Percentiles rank a stretch among this genome's conserved stretches.
phyloP scores from a whole-genome alignment of 2,888 invertebrate species.

The Julus scandinavius region DNA sequence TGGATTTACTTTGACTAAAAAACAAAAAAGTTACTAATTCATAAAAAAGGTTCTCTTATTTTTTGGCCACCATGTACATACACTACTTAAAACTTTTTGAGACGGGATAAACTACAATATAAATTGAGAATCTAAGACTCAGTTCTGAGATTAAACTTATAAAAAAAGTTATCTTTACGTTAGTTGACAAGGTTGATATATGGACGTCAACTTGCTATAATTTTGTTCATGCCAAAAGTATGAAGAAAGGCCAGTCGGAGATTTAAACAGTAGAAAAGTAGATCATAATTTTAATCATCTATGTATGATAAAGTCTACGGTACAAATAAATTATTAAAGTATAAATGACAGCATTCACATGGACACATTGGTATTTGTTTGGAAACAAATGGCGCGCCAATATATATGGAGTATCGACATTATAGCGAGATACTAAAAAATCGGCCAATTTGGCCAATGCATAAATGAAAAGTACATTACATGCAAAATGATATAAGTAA shows the following conservation, averaged over 20 bases:
- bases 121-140: too few relatives aligned
- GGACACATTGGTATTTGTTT: not conserved
- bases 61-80: too few relatives aligned
- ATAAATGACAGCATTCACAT: not conserved
- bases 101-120: too few relatives aligned
- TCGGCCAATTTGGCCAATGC: not conserved
- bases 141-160: too few relatives aligned
- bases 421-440: not conserved
- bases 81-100: too few relatives aligned
- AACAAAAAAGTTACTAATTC: too few relatives aligned
- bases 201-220: too few relatives aligned
- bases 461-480: not conserved
- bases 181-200: too few relatives aligned
- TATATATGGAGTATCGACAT: not conserved
- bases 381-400: not conserved
- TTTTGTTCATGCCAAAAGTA: not conserved
- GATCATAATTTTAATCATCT: constrained; percentile 11
- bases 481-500: not conserved
- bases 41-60: too few relatives aligned
- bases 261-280: constrained; percentile 35
- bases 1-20: too few relatives aligned
- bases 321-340: constrained; percentile 45
- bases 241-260: not conserved
- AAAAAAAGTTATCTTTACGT: too few relatives aligned
- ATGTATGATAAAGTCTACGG: constrained; percentile 6